Evolutionary conservation across 2,113 vertebrate genomes (phyloP), one percentile per base, ranked within the genome.

Genomic region (Shinisaurus crocodilurus): DNA sequence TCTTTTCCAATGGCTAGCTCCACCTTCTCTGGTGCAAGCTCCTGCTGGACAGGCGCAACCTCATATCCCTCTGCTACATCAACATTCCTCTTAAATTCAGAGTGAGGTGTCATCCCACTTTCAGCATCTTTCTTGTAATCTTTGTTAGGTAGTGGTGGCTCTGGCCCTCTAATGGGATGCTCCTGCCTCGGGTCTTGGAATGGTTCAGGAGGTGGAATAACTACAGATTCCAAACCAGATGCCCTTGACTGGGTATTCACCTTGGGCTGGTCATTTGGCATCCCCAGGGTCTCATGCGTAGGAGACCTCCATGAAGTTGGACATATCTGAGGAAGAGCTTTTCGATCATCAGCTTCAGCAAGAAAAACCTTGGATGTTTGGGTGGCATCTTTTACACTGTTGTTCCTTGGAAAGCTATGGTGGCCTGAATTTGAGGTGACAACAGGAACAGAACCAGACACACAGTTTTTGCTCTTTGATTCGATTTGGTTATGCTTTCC

Each of bases 391-490:
- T 29, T 85, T 20, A 54, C 77, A 0, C 60, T 67, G 89, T 90
- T 82, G 65, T 23, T 95, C 91, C 96, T 95, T 0, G 97, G 95
- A 48, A 95, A 95, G 37, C 96, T 95, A 90, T 87, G 54, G 2
- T 88, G 88, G 12, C 95, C 95, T 5, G 92, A 88, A 89, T 91
- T 95, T 5, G 97, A 94, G 81, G 93, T 77, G 0, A 90, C 93
- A 85, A 97, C 76, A 15, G 97, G 97, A 54, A 96, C 96, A 0
- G 97, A 96, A 91, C 97, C 96, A 74, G 97, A 84, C 60, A 94
- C 25, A 87, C 25, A 89, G 48, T 87, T 93, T 3, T 37, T 20
- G 1, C 75, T 72, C 45, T 77, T 96, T 29, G 92, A 84, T 0
- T 94, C 93, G 1, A 75, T 77, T 82, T 48, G 85, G 1, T 0